A percentile compares a stretch with the other conserved stretches of the same genome.
These are phyloP conservation scores for Tribolium freemani DNA, from an alignment of 2,888 invertebrate species.

Conservation along the genomic window DNA sequence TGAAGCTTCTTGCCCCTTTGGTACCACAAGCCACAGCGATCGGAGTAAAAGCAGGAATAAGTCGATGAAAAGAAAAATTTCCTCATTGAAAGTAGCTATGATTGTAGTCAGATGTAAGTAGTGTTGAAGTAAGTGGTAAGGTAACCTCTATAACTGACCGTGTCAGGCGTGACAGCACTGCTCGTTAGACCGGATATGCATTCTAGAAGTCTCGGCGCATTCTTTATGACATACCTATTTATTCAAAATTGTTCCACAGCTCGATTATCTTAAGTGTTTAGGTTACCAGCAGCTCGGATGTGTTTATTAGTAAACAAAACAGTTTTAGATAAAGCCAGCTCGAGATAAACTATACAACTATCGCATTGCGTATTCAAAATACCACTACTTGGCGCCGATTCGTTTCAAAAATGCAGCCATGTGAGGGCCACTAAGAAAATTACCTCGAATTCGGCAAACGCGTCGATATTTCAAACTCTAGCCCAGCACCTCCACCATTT, in stretches of 20 bases:
- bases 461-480: not conserved
- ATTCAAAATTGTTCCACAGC: constrained; percentile 34
- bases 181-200: constrained; percentile 64
- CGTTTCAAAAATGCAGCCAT: too few relatives aligned
- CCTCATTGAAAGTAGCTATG: constrained; percentile 42
- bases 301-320: constrained; percentile 49
- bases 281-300: constrained; percentile 24
- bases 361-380: not conserved
- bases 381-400: too few relatives aligned
- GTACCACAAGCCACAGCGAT: constrained; percentile 28
- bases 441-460: not conserved
- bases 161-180: constrained; percentile 64
- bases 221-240: constrained; percentile 37
- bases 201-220: constrained; percentile 53
- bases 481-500: constrained; percentile 22
- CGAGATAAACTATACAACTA: not conserved
- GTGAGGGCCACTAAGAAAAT: too few relatives aligned
- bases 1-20: not conserved
- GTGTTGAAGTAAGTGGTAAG: constrained; percentile 49
- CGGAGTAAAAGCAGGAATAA: constrained; percentile 45
- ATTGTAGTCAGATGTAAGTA: constrained; percentile 43
- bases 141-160: constrained; percentile 65
- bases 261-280: constrained; percentile 43
- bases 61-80: constrained; percentile 34
- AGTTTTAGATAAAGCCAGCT: constrained; percentile 28